These are phyloP conservation scores for Chloroceryle inda DNA, from an alignment of 2,797 vertebrate genomes.

Conservation along the genomic window DNA sequence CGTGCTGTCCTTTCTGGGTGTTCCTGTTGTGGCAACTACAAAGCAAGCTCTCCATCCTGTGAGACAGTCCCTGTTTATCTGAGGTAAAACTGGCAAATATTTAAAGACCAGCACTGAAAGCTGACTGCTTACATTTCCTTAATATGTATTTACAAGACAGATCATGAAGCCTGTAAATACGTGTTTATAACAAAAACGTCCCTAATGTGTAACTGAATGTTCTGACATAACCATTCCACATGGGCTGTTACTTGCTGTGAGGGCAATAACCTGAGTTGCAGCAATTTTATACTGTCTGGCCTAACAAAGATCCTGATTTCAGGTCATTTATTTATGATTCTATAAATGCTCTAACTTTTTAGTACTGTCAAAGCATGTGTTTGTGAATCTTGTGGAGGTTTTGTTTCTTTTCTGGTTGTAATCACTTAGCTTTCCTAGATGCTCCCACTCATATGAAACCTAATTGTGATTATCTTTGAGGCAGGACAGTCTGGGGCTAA, in stretches of 20 bases:
- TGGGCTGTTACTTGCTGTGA: constrained; percentile 32
- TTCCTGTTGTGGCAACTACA: background rate
- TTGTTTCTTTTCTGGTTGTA: constrained; percentile 9
- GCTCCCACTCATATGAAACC: background rate
- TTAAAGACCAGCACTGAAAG: background rate
- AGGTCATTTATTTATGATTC: constrained; percentile 36
- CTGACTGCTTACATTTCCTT: constrained; percentile 12
- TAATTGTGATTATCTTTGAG: background rate
- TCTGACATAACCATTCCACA: constrained; percentile 27
- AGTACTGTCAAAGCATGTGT: background rate
- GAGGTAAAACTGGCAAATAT: background rate
- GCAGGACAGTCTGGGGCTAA: background rate
- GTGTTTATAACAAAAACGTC: constrained; percentile 45
- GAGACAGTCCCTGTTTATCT: background rate
- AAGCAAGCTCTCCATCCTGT: background rate
- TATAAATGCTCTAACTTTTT: background rate
- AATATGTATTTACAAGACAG: constrained; percentile 58
- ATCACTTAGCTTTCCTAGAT: background rate
- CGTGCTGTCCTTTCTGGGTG: background rate
- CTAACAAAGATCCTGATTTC: constrained; percentile 22
- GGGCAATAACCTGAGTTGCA: background rate
- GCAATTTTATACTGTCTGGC: constrained; percentile 17
- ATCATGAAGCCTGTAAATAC: constrained; percentile 50
- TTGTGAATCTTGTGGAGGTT: background rate
- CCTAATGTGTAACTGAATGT: constrained; percentile 41